These are phyloP conservation scores for Hydrolagus colliei DNA, from an alignment of 2,797 vertebrate genomes.

Conservation along the genomic window DNA sequence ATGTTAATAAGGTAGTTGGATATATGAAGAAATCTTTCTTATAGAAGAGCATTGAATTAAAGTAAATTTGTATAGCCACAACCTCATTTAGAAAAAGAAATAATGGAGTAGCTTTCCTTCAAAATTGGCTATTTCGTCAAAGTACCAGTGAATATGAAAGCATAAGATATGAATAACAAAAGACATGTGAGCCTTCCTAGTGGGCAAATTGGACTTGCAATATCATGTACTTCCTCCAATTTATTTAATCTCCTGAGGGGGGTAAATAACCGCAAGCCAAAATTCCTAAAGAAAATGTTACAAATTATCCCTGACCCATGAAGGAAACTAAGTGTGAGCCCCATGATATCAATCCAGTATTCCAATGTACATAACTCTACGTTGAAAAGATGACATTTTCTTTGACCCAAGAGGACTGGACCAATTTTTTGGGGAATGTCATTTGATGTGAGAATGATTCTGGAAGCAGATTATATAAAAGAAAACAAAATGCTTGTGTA, in stretches of 20 bases:
- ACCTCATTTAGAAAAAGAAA: slow-evolving; percentile 46
- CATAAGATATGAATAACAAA: no score
- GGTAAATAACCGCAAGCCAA: neutral
- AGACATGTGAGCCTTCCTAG: no score
- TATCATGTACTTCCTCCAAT: neutral
- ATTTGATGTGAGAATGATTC: no score
- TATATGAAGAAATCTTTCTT: neutral
- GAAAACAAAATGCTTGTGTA: no score
- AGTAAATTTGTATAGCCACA: slow-evolving; percentile 47
- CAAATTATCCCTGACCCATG: neutral
- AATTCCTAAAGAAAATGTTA: neutral
- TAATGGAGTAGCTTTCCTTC: slow-evolving; percentile 46
- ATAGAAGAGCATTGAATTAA: neutral
- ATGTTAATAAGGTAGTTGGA: neutral
- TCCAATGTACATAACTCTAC: neutral
- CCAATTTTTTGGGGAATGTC: neutral
- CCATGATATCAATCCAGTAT: slow-evolving; percentile 9
- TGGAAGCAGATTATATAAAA: no score
- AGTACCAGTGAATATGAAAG: no score
- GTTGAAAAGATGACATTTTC: neutral
- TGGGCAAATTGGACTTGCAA: neutral
- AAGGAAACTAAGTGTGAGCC: neutral
- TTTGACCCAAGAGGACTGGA: neutral
- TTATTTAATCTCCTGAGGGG: neutral
- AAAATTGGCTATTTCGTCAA: no score